phyloP scores from a whole-genome alignment of 2,797 vertebrate species.

The Psittacula echo region DNA sequence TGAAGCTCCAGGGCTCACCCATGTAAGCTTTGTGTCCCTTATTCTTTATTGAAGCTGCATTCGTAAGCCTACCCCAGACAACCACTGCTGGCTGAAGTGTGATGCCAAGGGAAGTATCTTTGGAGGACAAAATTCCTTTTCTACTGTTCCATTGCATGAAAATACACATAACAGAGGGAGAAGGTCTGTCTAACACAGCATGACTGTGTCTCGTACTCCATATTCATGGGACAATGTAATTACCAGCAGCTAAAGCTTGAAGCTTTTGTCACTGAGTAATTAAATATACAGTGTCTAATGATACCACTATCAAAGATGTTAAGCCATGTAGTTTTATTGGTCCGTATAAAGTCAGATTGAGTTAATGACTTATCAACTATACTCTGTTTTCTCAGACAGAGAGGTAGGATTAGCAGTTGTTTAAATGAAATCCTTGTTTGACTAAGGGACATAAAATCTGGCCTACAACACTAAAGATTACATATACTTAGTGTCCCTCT shows the following conservation, averaged over 20 bases:
- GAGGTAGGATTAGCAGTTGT: neutral
- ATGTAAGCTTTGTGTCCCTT: constrained; percentile 35
- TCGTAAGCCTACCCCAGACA: neutral
- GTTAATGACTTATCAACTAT: neutral
- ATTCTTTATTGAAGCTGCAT: neutral
- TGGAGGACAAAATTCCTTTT: neutral
- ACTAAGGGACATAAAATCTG: neutral
- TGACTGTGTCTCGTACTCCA: neutral
- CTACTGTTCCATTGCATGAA: neutral
- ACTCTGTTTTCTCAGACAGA: neutral
- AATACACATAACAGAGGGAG: neutral
- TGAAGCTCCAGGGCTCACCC: neutral
- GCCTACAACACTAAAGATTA: neutral
- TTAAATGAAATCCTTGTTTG: neutral
- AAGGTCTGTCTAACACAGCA: neutral
- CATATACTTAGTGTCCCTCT: neutral
- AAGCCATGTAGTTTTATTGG: neutral
- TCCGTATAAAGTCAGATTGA: neutral
- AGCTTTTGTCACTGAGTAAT: neutral
- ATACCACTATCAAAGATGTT: neutral
- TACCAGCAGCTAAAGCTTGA: neutral
- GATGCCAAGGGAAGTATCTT: neutral
- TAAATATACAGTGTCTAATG: neutral
- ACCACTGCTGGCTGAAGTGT: neutral
- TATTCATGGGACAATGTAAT: neutral